These are phyloP conservation scores for Euspilapteryx auroguttella DNA, from an alignment of 2,888 invertebrate genomes.

Conservation along the genomic window DNA sequence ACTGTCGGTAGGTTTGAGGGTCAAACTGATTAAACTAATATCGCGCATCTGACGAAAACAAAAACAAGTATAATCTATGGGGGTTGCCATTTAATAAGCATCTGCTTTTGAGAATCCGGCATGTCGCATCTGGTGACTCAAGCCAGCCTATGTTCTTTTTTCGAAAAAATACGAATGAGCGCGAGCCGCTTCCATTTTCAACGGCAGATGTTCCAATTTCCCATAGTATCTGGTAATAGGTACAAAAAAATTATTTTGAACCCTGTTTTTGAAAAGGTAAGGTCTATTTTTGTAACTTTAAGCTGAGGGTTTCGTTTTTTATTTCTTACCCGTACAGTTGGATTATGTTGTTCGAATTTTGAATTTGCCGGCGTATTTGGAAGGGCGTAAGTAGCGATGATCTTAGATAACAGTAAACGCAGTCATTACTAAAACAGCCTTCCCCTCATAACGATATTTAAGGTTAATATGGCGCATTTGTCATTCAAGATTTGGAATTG, in stretches of 20 bases:
- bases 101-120: slow-evolving; percentile 54
- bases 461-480: slow-evolving; percentile 35
- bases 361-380: slow-evolving; percentile 39
- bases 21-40: slow-evolving; percentile 44
- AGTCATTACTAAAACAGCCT: slow-evolving; percentile 41
- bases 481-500: slow-evolving; percentile 32
- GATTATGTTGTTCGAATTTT: slow-evolving; percentile 54
- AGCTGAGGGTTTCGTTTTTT: no score
- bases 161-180: slow-evolving; percentile 49
- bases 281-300: no score
- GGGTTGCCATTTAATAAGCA: slow-evolving; percentile 32
- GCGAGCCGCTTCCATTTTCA: slow-evolving; percentile 30
- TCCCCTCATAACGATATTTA: slow-evolving; percentile 27
- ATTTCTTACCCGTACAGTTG: slow-evolving; percentile 20
- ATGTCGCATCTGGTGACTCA: slow-evolving; percentile 53
- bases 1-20: no score
- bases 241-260: no score
- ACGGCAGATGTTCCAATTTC: slow-evolving; percentile 41
- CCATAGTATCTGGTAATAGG: slow-evolving; percentile 5
- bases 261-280: no score
- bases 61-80: slow-evolving; percentile 44
- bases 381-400: slow-evolving; percentile 34
- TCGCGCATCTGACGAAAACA: slow-evolving; percentile 31
- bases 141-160: slow-evolving; percentile 29
- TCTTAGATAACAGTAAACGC: slow-evolving; percentile 42